Percentiles rank a stretch among this genome's conserved stretches.
phyloP scores from a whole-genome alignment of 2,113 vertebrate species.

The Passerina amoena region DNA sequence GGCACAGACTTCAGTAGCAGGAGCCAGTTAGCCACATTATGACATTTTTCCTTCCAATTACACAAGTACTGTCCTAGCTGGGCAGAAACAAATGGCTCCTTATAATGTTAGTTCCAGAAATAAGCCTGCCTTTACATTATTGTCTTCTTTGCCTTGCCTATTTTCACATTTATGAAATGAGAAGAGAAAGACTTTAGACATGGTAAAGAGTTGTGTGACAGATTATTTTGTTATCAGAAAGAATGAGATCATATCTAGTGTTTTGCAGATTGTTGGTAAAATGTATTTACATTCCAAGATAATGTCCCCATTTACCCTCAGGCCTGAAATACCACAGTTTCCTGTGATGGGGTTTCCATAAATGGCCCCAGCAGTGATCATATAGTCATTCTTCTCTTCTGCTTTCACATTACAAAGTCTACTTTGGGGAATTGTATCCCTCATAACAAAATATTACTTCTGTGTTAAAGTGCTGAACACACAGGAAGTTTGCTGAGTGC shows the following conservation, averaged over 20 bases:
- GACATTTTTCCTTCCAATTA: not conserved
- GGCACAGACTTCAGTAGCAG: not conserved
- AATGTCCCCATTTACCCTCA: not conserved
- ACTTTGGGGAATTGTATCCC: not conserved
- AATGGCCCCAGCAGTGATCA: not conserved
- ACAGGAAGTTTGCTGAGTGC: constrained; percentile 47
- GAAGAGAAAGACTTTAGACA: not conserved
- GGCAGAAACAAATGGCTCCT: not conserved
- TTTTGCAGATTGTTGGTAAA: constrained; percentile 26
- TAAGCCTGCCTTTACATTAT: not conserved
- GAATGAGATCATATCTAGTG: not conserved
- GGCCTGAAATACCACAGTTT: not conserved
- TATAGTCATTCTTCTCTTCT: not conserved
- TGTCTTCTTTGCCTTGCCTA: not conserved
- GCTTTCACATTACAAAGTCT: not conserved
- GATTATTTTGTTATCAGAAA: constrained; percentile 20
- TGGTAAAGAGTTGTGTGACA: not conserved
- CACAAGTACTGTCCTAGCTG: not conserved
- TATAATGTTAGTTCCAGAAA: not conserved
- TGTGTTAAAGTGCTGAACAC: not conserved
- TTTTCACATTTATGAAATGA: not conserved
- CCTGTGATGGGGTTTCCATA: not conserved
- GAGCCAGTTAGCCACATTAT: not conserved
- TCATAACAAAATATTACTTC: constrained; percentile 49
- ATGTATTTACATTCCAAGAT: not conserved